Evolutionary conservation across 2,113 vertebrate genomes (phyloP).

Genomic region (Albula glossodonta): DNA sequence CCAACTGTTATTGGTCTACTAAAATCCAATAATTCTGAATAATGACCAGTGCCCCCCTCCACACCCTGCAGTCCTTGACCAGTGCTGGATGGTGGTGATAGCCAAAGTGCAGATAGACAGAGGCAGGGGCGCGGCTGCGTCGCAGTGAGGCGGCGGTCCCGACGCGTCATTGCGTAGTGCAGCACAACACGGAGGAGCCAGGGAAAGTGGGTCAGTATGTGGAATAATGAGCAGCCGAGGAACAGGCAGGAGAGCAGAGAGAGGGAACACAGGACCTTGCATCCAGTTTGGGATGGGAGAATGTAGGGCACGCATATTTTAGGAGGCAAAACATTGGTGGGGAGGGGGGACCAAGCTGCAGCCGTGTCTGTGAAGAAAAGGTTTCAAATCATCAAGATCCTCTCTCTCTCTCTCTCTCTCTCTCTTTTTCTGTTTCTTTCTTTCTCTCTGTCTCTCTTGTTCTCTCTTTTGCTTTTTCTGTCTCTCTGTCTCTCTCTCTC

Average conservation of each 20-base stretch:
- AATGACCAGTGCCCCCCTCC: not conserved
- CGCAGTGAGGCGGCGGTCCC: too few relatives aligned
- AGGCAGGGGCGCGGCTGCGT: too few relatives aligned
- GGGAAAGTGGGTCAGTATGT: slow-evolving; percentile 71
- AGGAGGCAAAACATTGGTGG: slow-evolving; percentile 56
- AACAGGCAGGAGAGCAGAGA: slow-evolving; percentile 47
- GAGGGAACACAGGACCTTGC: slow-evolving; percentile 34
- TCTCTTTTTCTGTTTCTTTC: not conserved
- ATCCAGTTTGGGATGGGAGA: slow-evolving; percentile 62
- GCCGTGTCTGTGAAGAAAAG: slow-evolving; percentile 39
- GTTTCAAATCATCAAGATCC: slow-evolving; percentile 43
- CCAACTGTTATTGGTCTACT: not conserved
- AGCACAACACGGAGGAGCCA: slow-evolving; percentile 55
- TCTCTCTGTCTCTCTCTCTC: too few relatives aligned
- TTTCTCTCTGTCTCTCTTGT: too few relatives aligned
- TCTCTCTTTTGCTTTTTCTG: too few relatives aligned
- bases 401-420: slow-evolving; percentile 11
- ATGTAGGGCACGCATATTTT: slow-evolving; percentile 72
- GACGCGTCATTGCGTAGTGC: not conserved
- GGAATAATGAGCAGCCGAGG: slow-evolving; percentile 58
- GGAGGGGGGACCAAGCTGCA: slow-evolving; percentile 42
- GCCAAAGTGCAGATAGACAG: too few relatives aligned
- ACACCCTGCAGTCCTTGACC: not conserved
- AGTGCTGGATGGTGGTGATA: too few relatives aligned
- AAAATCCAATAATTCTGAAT: too few relatives aligned